Evolutionary conservation across 2,888 invertebrate species (phyloP), one percentile per base, ranked within the genome.

Genomic region (Dynastes tityus): DNA sequence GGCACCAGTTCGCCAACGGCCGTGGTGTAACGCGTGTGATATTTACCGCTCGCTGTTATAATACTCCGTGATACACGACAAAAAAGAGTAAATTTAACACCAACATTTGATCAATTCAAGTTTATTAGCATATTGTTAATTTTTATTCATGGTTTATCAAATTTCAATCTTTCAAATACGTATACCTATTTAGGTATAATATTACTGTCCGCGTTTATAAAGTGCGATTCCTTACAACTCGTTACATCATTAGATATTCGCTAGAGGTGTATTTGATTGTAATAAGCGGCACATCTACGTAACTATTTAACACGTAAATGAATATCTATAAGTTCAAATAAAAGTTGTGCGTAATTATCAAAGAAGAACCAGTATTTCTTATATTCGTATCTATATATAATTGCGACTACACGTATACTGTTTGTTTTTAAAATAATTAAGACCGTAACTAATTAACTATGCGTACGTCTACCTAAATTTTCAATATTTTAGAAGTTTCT

Each of bases 1-100:
- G 83, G 70, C 80, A 80, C 61, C 79, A 78, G 78, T 77, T 70
- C 76, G 80, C 78, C 55, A 77, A 73, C 79, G 64, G 73, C 45
- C 76, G 76, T 71, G 80, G 64, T 53, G 65, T 68, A 27, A 45
- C 45, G 67, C 74, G 64, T 63, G 37, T 63, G 73, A 37, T 37
- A 71, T 58, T 74, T 61, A 74, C 4, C 61, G 73, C 55, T 63
- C 45, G 13, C 45, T 49, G 61, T 27, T 63, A 45, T 63, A 74
- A 45, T 63, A 61, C 73, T 40, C 63, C 61, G 73, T 49, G 29
- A 63, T 8, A 49, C 45, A 61, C 73, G 49, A 22, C 45, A 22
- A 9, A 61, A n/a, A 61, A 63, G 40, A 40, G 13, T 74, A 74
- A 74, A 45, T 13, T 40, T 9, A 49, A 61, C 11, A 40, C 2